A percentile compares a stretch with the other conserved stretches of the same genome.
Conservation (phyloP, 2,888 invertebrate genomes). For the Hermaeophaga mercurialis region DNA sequence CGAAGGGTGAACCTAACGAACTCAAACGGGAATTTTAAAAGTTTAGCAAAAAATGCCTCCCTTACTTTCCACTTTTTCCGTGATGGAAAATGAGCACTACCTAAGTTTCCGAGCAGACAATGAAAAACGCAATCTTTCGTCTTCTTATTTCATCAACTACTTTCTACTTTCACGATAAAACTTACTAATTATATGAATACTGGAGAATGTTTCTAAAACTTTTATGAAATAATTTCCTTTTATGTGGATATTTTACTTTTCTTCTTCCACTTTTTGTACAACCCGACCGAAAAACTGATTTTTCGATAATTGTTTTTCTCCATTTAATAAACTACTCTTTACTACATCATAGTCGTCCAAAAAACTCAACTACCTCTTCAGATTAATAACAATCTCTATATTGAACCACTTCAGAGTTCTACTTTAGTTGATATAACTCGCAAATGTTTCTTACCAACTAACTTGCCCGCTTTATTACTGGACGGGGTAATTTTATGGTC, state of each 20-base stretch:
- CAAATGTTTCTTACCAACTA: neutral
- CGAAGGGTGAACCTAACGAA: constrained; percentile 34
- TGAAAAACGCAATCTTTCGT: constrained; percentile 12
- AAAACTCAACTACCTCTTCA: too few species aligned
- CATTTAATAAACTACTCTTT: too few species aligned
- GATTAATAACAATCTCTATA: too few species aligned
- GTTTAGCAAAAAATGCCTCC: constrained; percentile 27
- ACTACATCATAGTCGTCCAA: too few species aligned
- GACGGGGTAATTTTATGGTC: constrained; percentile 29
- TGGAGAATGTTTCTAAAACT: too few species aligned
- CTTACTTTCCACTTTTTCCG: constrained; percentile 28
- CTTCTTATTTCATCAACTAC: constrained; percentile 9
- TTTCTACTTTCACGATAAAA: constrained; percentile 6
- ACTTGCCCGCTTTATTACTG: constrained; percentile 25
- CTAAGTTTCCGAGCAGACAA: constrained; percentile 12
- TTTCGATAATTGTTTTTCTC: too few species aligned
- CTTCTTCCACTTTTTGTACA: too few species aligned
- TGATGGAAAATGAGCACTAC: constrained; percentile 1
- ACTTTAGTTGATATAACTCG: too few species aligned
- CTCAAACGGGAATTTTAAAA: constrained; percentile 35
- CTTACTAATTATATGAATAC: constrained; percentile 11
- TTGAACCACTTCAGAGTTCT: too few species aligned
- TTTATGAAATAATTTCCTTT: too few species aligned
- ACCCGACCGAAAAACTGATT: too few species aligned
- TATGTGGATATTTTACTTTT: too few species aligned